phyloP scores from a whole-genome alignment of 1,140 invertebrate species.

The Calliphora vicina region DNA sequence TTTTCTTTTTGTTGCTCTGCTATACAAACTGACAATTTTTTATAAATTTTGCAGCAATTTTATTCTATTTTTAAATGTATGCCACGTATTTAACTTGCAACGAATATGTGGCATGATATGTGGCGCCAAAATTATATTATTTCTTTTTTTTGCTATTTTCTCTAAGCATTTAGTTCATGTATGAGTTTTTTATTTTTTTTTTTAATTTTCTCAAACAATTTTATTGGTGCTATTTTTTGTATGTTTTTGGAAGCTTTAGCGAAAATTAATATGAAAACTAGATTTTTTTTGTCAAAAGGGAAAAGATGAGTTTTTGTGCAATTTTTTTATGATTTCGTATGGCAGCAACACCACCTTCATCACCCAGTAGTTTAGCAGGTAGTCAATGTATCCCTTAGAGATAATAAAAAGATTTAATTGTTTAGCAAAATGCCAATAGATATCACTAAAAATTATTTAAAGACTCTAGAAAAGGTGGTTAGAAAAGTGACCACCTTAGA shows the following conservation, averaged over 20 bases:
- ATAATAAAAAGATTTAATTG: too few relatives aligned
- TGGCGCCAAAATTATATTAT: slow-evolving; percentile 21
- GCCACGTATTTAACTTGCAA: not conserved
- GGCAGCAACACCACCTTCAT: not conserved
- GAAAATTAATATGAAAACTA: slow-evolving; percentile 28
- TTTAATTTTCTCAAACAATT: not conserved
- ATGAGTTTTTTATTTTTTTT: not conserved
- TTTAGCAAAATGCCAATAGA: too few relatives aligned
- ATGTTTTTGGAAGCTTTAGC: slow-evolving; percentile 12
- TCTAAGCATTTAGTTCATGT: not conserved
- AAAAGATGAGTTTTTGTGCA: not conserved
- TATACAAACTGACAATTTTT: not conserved
- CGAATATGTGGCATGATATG: not conserved
- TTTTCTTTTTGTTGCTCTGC: not conserved
- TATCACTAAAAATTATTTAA: too few relatives aligned
- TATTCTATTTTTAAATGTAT: not conserved
- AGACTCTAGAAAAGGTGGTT: too few relatives aligned
- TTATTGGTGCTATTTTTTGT: not conserved
- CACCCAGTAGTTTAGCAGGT: too few relatives aligned
- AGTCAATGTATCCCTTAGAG: too few relatives aligned
- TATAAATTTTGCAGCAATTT: not conserved
- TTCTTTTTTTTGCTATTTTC: not conserved
- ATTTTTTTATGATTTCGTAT: not conserved
- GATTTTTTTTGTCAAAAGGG: not conserved
- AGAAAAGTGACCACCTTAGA: too few relatives aligned